Evolutionary conservation across 2,113 vertebrate species (phyloP), one percentile per base, ranked within the genome.

Genomic region (Clarias gariepinus): DNA sequence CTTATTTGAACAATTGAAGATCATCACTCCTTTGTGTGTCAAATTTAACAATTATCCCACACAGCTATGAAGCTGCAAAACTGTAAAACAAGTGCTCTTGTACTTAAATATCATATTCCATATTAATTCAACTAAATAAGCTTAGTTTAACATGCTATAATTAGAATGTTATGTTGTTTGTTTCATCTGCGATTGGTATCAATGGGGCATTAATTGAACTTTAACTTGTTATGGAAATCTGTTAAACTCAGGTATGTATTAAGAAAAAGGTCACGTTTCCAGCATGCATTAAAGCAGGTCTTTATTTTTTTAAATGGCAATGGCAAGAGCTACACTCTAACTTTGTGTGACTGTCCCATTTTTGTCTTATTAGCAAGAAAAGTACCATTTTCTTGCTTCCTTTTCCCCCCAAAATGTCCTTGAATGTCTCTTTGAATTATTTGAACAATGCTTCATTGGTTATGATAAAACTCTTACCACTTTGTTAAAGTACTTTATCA

Each of bases 201-300:
- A 64, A 68, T 69, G 81, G 85, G 69, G 52, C 64, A 23, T 55
- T 82, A 88, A 87, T 78, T 87, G 57, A 77, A 13, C 47, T 47
- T 41, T 3, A 3, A 64, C 47, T 78, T 71, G 69, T 84, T 76
- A 63, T 88, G 7, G 47, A 47, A 47, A 47, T 47, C 47, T 47
- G 41, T 47, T 47, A 82, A 82, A 74, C 78, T 79, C 52, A 47
- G 64, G 86, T 81, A 58, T 88, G 88, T 61, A 63, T 88, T 86
- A 85, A 80, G 63, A 69, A 83, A 91, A 90, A 91, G 89, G 87
- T 87, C 84, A 88, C 88, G 47, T 69, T 77, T 87, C 78, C 89
- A 88, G 87, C 76, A 36, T 80, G 63, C 85, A 89, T 90, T 89
- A 87, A 74, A 78, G 79, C 52, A 80, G 52, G 55, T 74, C 86